Evolutionary conservation across 2,113 vertebrate species (phyloP).

Genomic region (Urocynchramus pylzowi): DNA sequence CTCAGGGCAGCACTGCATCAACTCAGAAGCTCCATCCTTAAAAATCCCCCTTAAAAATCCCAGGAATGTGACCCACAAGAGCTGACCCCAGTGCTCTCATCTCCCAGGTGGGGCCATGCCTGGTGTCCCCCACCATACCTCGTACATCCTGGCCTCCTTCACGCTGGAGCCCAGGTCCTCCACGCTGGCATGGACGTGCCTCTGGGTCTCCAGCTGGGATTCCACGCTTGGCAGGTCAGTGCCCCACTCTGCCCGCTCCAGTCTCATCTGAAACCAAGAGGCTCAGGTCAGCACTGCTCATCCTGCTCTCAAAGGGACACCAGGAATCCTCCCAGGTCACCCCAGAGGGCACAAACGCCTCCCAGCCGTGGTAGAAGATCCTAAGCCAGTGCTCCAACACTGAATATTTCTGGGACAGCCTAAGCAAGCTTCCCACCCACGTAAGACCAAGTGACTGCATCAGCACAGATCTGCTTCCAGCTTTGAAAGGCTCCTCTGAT

Average conservation of each 20-base stretch:
- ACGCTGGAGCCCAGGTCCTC: constrained; percentile 86
- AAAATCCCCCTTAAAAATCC: neutral
- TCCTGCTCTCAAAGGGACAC: neutral
- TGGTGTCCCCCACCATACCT: constrained; percentile 66
- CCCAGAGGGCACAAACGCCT: neutral
- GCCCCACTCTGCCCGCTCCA: constrained; percentile 94
- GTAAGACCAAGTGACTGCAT: neutral
- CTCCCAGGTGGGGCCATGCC: rapidly evolving
- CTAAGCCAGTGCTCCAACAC: neutral
- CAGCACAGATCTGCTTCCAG: neutral
- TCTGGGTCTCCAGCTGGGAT: constrained; percentile 86
- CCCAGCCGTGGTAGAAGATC: neutral
- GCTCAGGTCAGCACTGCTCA: neutral
- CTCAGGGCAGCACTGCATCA: neutral
- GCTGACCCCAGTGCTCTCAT: rapidly evolving
- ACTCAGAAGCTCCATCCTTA: neutral
- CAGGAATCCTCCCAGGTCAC: neutral
- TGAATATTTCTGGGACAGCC: neutral
- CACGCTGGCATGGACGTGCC: constrained; percentile 82
- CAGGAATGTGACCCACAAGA: neutral
- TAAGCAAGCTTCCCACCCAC: neutral
- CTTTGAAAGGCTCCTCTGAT: neutral
- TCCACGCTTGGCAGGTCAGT: constrained; percentile 90
- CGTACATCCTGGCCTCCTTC: constrained; percentile 87
- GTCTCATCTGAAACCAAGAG: constrained; percentile 76